Evolutionary conservation across 2,113 vertebrate species (phyloP), one percentile per base, ranked within the genome.

Genomic region (Brachypodius melanocephalos): DNA sequence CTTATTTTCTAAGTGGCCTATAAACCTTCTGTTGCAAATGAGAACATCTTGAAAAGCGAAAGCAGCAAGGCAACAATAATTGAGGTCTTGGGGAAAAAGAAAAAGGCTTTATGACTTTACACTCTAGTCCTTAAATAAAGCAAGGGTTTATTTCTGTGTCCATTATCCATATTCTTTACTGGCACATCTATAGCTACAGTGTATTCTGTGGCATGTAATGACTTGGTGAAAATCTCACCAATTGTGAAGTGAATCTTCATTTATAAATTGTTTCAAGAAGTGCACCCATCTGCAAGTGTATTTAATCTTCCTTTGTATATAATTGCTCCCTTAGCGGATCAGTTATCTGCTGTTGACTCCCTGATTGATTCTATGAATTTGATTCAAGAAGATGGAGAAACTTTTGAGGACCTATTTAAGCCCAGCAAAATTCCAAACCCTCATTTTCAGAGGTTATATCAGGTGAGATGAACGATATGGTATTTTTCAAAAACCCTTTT

Each of bases 351-450:
- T 26, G 95, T 99, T 66, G 99, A 99, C 89, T 97, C 98, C 72
- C 90, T 99, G 88, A 99, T 99, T 89, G 98, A 99, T 93, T 98
- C 98, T 45, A 99, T 99, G 99, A 99, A 98, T 98, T 96, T 99
- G 98, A 74, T 99, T 74, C 96, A 97, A 73, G 97, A 98, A 93
- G 97, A 98, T 77, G 97, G 98, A 43, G 98, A 97, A 88, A 97
- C 96, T n/a, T 88, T 89, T 34, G 97, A 97, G 82, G 99, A 99
- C 96, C 80, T 99, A 31, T 98, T 99, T 90, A 98, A 99, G 89
- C 98, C 98, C 82, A 98, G 98, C 95, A 97, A 98, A 97, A 98
- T 99, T 72, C 98, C 99, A 89, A 99, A 99, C 93, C 99, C 99
- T 63, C 96, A 98, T 80, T 99, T 99, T 97, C 99, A 99, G 97